Evolutionary conservation across 2,113 vertebrate genomes (phyloP).

Genomic region (Corythaixoides concolor): DNA sequence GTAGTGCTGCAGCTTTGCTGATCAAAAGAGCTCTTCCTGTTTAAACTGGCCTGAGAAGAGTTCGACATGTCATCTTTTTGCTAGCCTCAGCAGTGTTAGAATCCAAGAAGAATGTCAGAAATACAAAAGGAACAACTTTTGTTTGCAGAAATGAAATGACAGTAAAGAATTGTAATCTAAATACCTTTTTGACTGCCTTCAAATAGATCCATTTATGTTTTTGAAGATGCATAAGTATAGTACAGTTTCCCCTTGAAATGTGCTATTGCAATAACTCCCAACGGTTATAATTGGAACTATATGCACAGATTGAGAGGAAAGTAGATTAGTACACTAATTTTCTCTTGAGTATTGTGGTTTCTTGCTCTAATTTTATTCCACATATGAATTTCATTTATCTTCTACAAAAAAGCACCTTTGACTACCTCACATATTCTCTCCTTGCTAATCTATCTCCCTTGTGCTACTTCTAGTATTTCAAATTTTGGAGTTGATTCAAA

Average conservation of each 20-base stretch:
- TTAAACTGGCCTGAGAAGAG: not conserved
- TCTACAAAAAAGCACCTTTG: conserved; percentile 20
- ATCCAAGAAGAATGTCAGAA: not conserved
- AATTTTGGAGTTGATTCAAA: conserved; percentile 26
- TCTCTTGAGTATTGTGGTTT: conserved; percentile 54
- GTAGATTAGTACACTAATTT: conserved; percentile 48
- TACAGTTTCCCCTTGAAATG: conserved; percentile 41
- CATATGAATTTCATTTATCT: conserved; percentile 53
- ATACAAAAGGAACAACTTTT: not conserved
- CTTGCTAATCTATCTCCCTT: not conserved
- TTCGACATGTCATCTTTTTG: not conserved
- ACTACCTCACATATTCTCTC: not conserved
- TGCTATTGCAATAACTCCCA: conserved; percentile 17
- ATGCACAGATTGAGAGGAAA: conserved; percentile 40
- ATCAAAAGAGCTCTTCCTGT: not conserved
- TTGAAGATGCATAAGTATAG: not conserved
- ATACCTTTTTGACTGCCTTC: not conserved
- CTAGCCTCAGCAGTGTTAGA: not conserved
- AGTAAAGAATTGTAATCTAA: not conserved
- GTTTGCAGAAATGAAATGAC: not conserved
- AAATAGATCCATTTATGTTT: conserved; percentile 1
- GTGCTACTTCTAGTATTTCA: not conserved
- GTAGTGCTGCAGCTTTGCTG: not conserved
- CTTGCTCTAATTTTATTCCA: conserved; percentile 52
- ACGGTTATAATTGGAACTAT: not conserved